Base-by-base conservation (phyloP, 2,888 invertebrate genomes). In the Watsonalla cultraria region DNA sequence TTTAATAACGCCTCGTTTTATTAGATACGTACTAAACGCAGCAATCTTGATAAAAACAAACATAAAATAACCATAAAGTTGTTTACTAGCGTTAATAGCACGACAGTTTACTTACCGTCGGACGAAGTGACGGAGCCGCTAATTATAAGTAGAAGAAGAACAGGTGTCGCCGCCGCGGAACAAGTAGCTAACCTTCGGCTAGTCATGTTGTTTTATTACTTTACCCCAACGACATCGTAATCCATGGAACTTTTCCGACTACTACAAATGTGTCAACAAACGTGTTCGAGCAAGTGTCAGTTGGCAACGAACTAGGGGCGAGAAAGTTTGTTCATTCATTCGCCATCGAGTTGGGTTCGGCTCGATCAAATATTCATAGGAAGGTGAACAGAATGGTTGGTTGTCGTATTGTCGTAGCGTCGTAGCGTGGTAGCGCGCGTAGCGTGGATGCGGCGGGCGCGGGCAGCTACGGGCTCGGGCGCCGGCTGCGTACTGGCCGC, bases 361-460 rank as follows among this genome's bases (percentile, higher is more conserved):
- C 66, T 76, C 75, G 75, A 82, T 87, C 84, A 87, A 87, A 87
- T 87, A 89, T 89, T 87, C 86, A 81, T 82, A 66, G 72, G 70
- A 72, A 74, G 75, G 78, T 80, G 82, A 78, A 75, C 77, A 75
- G 78, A 77, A 75, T 74, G 78, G 72, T 73, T 74, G 77, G 71
- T 73, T 75, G 72, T 70, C 68, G 67, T 70, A 65, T 67, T 63
- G 71, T 68, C 68, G 65, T 58, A 59, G 61, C 35, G 47, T 11
- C 34, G 35, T n/a, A 37, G 39, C 37, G 14, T 37, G n/a, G 70
- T 64, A 69, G 61, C 62, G 72, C 65, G 69, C 68, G 70, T 59
- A 61, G 72, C 70, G 70, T 68, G 68, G 72, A 64, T 57, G 58
- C 56, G 58, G 59, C 68, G 66, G 68, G 65, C 66, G 68, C 64